These are phyloP conservation scores for Periophthalmus modestus DNA, from an alignment of 2,113 vertebrate species.

Conservation along the genomic window DNA sequence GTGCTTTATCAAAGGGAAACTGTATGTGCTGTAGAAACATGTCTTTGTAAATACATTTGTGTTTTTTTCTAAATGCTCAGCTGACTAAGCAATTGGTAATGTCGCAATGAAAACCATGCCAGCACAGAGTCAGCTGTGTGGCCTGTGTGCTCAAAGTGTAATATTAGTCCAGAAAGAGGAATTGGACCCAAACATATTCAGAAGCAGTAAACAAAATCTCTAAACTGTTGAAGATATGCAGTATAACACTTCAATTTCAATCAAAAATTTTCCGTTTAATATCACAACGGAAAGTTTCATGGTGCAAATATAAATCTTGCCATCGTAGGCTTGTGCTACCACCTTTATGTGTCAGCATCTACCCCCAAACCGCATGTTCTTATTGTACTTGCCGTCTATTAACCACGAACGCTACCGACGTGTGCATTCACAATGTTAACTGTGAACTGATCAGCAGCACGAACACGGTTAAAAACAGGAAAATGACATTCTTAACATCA, in stretches of 20 bases:
- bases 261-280: background rate
- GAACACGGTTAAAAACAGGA: background rate
- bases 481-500: background rate
- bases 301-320: background rate
- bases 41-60: background rate
- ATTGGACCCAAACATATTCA: background rate
- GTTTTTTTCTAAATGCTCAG: slow-evolving; percentile 13
- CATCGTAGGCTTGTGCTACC: background rate
- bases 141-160: slow-evolving; percentile 12
- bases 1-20: background rate
- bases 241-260: background rate
- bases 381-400: background rate
- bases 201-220: background rate
- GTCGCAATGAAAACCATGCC: slow-evolving; percentile 41
- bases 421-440: background rate
- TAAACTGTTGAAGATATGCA: background rate
- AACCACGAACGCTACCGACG: background rate
- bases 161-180: slow-evolving; percentile 45
- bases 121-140: slow-evolving; percentile 64
- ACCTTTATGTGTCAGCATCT: background rate
- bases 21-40: background rate
- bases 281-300: background rate
- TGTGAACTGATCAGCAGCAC: background rate
- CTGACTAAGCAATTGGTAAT: slow-evolving; percentile 27
- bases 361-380: background rate